Base-by-base conservation (phyloP, 2,888 invertebrate genomes). In the Taenaris catops region DNA sequence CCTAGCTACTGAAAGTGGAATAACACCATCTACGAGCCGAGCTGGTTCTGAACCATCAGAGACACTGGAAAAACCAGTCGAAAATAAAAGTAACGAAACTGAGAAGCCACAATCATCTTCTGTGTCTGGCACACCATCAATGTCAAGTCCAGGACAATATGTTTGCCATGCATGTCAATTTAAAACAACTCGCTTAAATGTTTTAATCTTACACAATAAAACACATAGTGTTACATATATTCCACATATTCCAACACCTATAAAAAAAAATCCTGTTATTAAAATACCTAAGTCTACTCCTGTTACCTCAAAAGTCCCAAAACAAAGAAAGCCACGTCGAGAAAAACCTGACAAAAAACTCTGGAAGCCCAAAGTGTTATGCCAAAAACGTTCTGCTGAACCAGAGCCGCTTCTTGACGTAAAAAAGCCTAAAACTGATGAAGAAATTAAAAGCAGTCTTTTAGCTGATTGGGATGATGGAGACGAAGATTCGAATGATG, bases 381-480 rank as follows among this genome's bases (percentile, higher is more conserved):
- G 63, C 23, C 69, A 65, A 49, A 89, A 89, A 58, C 81, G 78
- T 21, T 43, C 59, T 33, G 79, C 78, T 31, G 76, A 73, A 26
- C 73, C 79, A 27, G 63, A 64, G 8, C 11, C 49, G 10, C 38
- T 34, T 5, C 48, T 46, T 25, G 75, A 79, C 53, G 50, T 58
- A 10, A 90, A 90, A 51, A 87, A 87, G 51, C 63, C 69, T 33
- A 90, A 90, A 61, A 88, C 88, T 18, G 89, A 89, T 62, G 87
- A 88, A 38, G 91, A 92, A 64, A 89, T 93, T 48, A 90, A 91
- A 40, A 91, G 88, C 36, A 90, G 92, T 50, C 76, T 94, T 23
- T 69, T 94, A 37, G 93, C 93, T 1, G 94, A 95, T 58, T 95
- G 94, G 94, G 91, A 91, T 45, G 94, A 94, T 51, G 91, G 63